Percentiles rank a stretch among this genome's conserved stretches.
Conservation (phyloP, 1,140 invertebrate genomes). For the Marisa cornuarietis region DNA sequence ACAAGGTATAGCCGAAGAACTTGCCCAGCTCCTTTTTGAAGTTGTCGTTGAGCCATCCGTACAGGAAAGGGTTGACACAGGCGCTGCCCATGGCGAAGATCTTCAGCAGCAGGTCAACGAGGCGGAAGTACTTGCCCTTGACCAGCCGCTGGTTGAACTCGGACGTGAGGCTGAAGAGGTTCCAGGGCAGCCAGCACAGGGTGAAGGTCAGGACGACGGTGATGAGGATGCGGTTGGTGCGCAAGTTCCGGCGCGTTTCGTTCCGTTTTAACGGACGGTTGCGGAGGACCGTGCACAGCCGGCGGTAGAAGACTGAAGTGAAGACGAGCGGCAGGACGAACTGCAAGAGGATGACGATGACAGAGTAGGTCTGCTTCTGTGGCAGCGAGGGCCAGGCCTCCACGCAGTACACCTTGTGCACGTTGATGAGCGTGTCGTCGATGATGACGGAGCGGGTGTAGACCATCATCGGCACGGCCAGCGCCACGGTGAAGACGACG, state of each 20-base stretch:
- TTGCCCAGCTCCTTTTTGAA: conserved; percentile 61
- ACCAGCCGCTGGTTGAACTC: conserved; percentile 50
- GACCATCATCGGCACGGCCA: conserved; percentile 59
- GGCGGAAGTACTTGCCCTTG: conserved; percentile 46
- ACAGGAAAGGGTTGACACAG: conserved; percentile 85
- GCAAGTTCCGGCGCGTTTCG: conserved; percentile 73
- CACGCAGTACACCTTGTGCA: conserved; percentile 51
- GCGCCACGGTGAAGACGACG: conserved; percentile 46
- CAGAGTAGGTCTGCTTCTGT: conserved; percentile 46
- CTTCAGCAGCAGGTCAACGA: conserved; percentile 61
- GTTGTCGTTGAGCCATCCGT: conserved; percentile 75
- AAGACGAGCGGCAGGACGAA: conserved; percentile 57
- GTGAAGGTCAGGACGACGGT: conserved; percentile 95
- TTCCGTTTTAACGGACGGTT: conserved; percentile 53
- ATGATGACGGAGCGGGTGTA: conserved; percentile 46
- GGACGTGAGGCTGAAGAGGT: conserved; percentile 53
- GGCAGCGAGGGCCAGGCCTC: conserved; percentile 53
- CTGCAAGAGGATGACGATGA: conserved; percentile 56
- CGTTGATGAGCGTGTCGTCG: conserved; percentile 31
- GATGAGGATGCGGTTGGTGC: conserved; percentile 87
- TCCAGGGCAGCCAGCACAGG: conserved; percentile 75
- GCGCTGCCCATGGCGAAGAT: conserved; percentile 76
- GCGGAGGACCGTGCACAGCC: conserved; percentile 56
- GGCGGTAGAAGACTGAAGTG: conserved; percentile 55
- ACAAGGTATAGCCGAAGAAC: conserved; percentile 32